Evolutionary conservation across 2,888 invertebrate species (phyloP).

Genomic region (Crioceris asparagi): DNA sequence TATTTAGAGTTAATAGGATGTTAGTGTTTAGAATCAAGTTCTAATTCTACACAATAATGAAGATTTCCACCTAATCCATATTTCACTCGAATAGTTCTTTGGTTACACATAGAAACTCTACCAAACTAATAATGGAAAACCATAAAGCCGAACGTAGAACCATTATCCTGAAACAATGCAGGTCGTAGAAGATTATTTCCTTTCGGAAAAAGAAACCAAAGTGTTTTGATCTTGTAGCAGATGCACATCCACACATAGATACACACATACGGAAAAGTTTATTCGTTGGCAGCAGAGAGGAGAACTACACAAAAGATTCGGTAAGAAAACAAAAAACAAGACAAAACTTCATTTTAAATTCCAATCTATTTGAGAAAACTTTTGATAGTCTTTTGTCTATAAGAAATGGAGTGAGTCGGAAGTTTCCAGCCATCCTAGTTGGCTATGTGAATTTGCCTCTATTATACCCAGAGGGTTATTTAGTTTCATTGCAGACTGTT

Average conservation of each 20-base stretch:
- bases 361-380: slow-evolving; percentile 28
- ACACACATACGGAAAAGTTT: no score
- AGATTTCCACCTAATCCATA: no score
- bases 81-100: no score
- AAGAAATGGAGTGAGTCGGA: slow-evolving; percentile 24
- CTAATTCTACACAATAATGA: no score
- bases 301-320: no score
- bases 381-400: slow-evolving; percentile 28
- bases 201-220: slow-evolving; percentile 11
- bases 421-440: slow-evolving; percentile 18
- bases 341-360: slow-evolving; percentile 29
- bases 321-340: slow-evolving; percentile 16
- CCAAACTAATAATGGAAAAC: no score
- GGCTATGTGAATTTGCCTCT: slow-evolving; percentile 16
- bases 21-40: no score
- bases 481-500: slow-evolving; percentile 10
- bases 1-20: no score
- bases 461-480: slow-evolving; percentile 13
- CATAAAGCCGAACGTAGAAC: no score
- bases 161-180: slow-evolving; percentile 7
- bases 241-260: slow-evolving; percentile 9
- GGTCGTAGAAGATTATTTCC: slow-evolving; percentile 7
- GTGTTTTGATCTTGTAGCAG: slow-evolving; percentile 15
- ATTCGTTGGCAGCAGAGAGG: no score
- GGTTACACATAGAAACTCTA: no score